Conservation (phyloP, 2,888 invertebrate species). For the Acrocera orbiculus region DNA sequence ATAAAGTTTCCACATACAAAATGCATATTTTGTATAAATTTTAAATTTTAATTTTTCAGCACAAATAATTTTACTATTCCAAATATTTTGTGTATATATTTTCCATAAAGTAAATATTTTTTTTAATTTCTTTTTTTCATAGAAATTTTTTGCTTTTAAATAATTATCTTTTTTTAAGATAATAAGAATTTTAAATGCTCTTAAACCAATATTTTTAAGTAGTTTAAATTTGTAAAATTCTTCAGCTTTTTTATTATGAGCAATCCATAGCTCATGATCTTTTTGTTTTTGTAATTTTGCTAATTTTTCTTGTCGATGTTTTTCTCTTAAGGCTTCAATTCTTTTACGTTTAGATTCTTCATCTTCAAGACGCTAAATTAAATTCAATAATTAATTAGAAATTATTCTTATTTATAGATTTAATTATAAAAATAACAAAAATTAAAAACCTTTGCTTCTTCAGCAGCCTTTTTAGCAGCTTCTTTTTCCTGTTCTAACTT, state of each 20-base stretch:
- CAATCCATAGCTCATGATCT: constrained; percentile 30
- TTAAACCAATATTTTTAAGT: constrained; percentile 23
- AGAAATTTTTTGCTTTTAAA: constrained; percentile 32
- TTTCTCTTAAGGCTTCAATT: constrained; percentile 42
- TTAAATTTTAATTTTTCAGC: constrained; percentile 39
- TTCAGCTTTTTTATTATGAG: constrained; percentile 30
- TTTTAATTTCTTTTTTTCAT: constrained; percentile 33
- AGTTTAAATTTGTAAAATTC: constrained; percentile 29
- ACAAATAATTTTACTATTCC: constrained; percentile 35
- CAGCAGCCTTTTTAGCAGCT: constrained; percentile 26
- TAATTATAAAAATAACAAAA: neutral
- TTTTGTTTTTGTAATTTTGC: constrained; percentile 43
- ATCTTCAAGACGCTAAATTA: constrained; percentile 32
- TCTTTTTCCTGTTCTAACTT: constrained; percentile 28
- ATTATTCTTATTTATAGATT: neutral
- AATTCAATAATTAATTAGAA: neutral
- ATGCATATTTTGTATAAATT: constrained; percentile 32
- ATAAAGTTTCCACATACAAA: constrained; percentile 33
- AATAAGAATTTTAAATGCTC: constrained; percentile 25
- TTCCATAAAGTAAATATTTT: constrained; percentile 37
- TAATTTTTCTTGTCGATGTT: constrained; percentile 40
- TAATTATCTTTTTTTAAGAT: constrained; percentile 25
- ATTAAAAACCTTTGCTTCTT: constrained; percentile 28
- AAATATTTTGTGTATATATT: constrained; percentile 34
- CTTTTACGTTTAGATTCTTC: constrained; percentile 43